A percentile compares a stretch with the other conserved stretches of the same genome.
Evolutionary conservation across 2,113 vertebrate species (phyloP).

Genomic region (Dicentrarchus labrax): DNA sequence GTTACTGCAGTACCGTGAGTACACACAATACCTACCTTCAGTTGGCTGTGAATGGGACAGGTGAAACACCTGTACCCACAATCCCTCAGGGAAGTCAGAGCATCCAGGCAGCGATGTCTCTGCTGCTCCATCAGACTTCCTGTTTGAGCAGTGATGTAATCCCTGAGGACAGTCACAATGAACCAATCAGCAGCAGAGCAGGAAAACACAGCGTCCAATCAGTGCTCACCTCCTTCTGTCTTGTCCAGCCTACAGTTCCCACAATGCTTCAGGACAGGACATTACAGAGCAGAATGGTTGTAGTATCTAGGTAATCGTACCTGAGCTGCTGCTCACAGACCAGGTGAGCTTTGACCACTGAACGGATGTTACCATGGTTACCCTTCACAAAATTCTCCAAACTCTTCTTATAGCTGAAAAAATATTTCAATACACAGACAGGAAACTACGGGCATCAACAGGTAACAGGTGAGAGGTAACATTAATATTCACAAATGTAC

Average conservation of each 20-base stretch:
- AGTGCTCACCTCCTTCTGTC: background rate
- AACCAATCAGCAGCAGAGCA: conserved; percentile 27
- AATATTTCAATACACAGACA: background rate
- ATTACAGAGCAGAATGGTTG: background rate
- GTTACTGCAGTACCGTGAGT: background rate
- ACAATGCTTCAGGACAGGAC: conserved; percentile 8
- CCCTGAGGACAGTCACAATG: conserved; percentile 51
- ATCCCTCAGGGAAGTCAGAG: conserved; percentile 80
- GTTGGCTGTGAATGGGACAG: conserved; percentile 72
- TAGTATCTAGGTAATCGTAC: conserved; percentile 75
- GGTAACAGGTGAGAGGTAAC: too few species aligned
- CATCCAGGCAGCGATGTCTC: conserved; percentile 64
- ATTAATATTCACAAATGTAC: background rate
- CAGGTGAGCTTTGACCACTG: conserved; percentile 87
- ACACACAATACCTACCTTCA: conserved; percentile 85
- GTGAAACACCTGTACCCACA: conserved; percentile 80
- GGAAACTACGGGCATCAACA: background rate
- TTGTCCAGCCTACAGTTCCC: background rate
- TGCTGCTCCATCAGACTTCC: conserved; percentile 44
- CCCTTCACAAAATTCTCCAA: conserved; percentile 86
- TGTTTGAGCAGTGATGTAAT: conserved; percentile 49
- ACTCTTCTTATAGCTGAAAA: conserved; percentile 86
- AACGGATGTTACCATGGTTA: conserved; percentile 74
- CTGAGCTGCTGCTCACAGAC: conserved; percentile 89
- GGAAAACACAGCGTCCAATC: background rate